Evolutionary conservation across 2,888 invertebrate species (phyloP), one percentile per base, ranked within the genome.

Genomic region (Papilio demoleus): DNA sequence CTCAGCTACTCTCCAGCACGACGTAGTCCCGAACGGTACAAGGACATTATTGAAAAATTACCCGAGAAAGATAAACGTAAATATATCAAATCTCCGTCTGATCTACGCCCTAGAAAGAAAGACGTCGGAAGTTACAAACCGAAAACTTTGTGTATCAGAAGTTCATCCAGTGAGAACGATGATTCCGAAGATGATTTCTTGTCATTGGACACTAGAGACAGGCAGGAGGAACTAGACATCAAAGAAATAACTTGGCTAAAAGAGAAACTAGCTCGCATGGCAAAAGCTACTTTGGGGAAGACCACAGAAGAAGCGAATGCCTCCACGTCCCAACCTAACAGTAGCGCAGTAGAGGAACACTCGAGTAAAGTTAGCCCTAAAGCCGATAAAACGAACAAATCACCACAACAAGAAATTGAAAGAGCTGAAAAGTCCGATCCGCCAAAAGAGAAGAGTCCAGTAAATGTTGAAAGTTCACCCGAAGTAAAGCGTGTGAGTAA

Each of bases 1-100:
- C 84, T 95, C 62, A 95, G 95, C 75, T 95, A 95, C 76, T 96
- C 96, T 0, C 96, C 96, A 0, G 94, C 95, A 0, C 91, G 94
- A 2, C 93, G 94, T 17, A 94, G 95, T 83, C 95, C 96, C 0
- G 95, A 95, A 76, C 93, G 95, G 0, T 95, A 96, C 79, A 93
- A 92, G 31, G 95, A 95, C 71, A 94, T 95, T 50, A 87, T 95
- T 40, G 94, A 94, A 64, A 92, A 89, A 71, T 79, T 93, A 53
- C 93, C 94, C 0, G 94, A 93, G 70, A 93, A 93, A 76, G 94
- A 93, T 73, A 91, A 93, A 74, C 88, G 92, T 47, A 91, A 93
- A 81, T 93, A 93, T 74, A 89, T 90, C 34, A 87, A 86, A 73
- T 88, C 90, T 0, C 89, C 92, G 1, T 91, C 92, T 0, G 88